Base-by-base conservation (phyloP, 2,113 vertebrate genomes). In the Notarius quadriscutis region DNA sequence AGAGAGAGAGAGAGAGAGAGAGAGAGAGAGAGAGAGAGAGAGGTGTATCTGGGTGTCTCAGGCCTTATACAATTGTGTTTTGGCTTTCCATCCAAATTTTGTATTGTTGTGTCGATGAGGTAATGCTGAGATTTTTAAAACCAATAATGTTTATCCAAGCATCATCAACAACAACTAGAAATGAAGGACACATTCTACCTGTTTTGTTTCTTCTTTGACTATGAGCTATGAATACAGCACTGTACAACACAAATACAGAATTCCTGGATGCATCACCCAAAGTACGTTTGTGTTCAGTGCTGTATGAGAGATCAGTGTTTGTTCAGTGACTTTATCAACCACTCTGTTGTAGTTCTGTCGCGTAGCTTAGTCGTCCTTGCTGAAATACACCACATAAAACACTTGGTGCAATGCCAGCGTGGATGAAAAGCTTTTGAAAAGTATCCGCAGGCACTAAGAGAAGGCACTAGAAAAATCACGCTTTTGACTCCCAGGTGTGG, bases 401-500 rank as follows among this genome's bases (percentile, higher is more conserved):
- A 18, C 30, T 72, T 72, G 15, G 17, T 72, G 15, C 69, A 41
- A 41, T 8, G 30, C 69, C 69, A 34, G 9, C 30, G 65, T n/a
- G 22, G 11, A 15, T 67, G n/a, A 67, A 67, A 67, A 67, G 30
- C 30, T 41, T 71, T 71, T 41, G 14, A 71, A 69, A 30, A 30
- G 11, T n/a, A 25, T 27, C n/a, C n/a, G 27, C 15, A 14, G 27
- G 71, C 41, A 74, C 15, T 22, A 74, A 41, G 2, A 74, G 34
- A 74, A 22, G 7, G 62, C 48, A 80, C 15, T 79, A 17, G 51
- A 27, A 7, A 30, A 17, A 57, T 27, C 77, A 5, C 20, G 27
- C 25, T 82, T 84, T 86, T 84, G 55, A 67, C 41, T 81, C 77
- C 51, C 22, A 50, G 7, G 75, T 85, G 58, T 62, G 22, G 58